phyloP scores from a whole-genome alignment of 2,113 vertebrate genomes.

The Progne subis region DNA sequence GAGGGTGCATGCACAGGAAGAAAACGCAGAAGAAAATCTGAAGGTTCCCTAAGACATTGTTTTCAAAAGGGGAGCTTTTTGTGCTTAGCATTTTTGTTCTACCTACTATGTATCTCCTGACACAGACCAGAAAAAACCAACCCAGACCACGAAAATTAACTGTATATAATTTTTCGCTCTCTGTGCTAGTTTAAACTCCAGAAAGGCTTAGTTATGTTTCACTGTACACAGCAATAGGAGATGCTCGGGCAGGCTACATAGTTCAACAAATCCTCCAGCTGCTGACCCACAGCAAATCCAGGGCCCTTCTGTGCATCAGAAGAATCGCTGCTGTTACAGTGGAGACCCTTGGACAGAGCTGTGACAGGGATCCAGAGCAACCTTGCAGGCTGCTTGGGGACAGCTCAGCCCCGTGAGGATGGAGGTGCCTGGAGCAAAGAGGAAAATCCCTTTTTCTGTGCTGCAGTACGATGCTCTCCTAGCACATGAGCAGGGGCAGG shows the following conservation, averaged over 20 bases:
- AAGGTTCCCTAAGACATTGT: background rate
- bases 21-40: background rate
- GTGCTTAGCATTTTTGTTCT: background rate
- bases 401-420: background rate
- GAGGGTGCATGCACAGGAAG: background rate
- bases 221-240: background rate
- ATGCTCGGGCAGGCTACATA: background rate
- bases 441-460: background rate
- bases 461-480: rapidly evolving
- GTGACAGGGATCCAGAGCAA: background rate
- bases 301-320: background rate
- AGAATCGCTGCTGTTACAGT: background rate
- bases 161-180: background rate
- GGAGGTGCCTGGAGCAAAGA: background rate
- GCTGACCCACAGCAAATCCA: background rate
- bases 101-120: background rate
- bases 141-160: background rate
- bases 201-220: background rate
- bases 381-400: background rate
- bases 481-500: background rate
- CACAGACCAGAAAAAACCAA: background rate
- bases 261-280: background rate
- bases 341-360: background rate
- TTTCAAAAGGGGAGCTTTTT: background rate
- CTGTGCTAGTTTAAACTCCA: background rate